Percentiles rank a stretch among this genome's conserved stretches.
Evolutionary conservation across 2,113 vertebrate species (phyloP).

Genomic region (Camelus bactrianus): DNA sequence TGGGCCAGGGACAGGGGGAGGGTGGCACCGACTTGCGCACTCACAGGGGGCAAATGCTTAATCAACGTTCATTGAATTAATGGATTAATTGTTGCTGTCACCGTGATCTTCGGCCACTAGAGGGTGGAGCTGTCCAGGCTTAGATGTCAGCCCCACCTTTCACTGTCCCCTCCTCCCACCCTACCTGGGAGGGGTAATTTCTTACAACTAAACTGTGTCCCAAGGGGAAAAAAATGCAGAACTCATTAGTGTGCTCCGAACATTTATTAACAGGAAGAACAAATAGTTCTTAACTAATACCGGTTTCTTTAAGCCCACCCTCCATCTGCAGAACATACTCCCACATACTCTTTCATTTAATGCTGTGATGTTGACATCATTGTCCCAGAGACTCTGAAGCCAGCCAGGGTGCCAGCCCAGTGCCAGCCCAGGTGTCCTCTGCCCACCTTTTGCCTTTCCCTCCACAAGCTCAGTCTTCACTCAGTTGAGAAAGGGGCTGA

Average conservation of each 20-base stretch:
- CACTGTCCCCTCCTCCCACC: neutral
- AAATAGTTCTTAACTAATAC: neutral
- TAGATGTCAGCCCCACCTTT: rapidly evolving
- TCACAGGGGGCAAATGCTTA: rapidly evolving
- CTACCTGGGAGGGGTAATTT: neutral
- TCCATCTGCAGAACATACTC: neutral
- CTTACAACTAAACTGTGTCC: neutral
- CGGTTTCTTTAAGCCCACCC: neutral
- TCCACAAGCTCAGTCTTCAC: neutral
- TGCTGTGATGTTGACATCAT: neutral
- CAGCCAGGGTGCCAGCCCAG: neutral
- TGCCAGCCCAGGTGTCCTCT: neutral
- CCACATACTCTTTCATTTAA: neutral
- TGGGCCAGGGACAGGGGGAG: no score
- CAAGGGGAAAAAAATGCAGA: rapidly evolving
- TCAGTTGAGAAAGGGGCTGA: neutral
- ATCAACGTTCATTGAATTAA: neutral
- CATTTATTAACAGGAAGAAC: no score
- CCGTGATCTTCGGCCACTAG: neutral
- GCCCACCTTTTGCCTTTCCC: neutral
- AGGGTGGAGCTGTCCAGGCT: neutral
- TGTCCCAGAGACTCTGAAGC: neutral
- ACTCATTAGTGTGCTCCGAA: neutral
- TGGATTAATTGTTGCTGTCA: neutral
- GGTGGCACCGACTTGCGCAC: rapidly evolving